phyloP scores from a whole-genome alignment of 2,888 invertebrate species.

The Eristalis pertinax region DNA sequence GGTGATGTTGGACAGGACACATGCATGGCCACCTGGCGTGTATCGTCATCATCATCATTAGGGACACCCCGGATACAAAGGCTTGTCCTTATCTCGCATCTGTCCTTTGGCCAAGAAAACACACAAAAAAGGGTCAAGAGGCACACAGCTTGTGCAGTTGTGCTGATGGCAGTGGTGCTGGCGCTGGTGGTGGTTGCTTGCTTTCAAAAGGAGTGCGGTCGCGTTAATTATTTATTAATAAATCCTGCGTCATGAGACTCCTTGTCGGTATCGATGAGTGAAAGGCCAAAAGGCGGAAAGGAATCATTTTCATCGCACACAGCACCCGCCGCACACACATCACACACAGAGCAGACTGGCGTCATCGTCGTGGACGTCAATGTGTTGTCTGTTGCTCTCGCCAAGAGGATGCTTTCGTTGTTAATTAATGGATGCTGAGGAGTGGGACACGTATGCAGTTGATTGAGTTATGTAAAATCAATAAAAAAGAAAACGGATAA shows the following conservation, averaged over 20 bases:
- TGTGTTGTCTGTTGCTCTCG: constrained; percentile 53
- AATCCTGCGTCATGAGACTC: constrained; percentile 69
- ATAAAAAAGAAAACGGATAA: constrained; percentile 41
- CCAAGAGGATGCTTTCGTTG: constrained; percentile 9
- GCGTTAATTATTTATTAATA: constrained; percentile 64
- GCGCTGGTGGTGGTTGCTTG: constrained; percentile 12
- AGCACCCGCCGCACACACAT: constrained; percentile 38
- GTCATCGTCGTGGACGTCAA: constrained; percentile 21
- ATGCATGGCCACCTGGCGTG: constrained; percentile 61
- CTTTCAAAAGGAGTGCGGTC: not conserved
- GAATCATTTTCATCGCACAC: constrained; percentile 50
- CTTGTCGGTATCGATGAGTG: constrained; percentile 18
- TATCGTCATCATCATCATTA: constrained; percentile 38
- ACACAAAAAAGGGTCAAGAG: constrained; percentile 68
- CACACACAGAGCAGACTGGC: not conserved
- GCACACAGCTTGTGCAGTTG: constrained; percentile 52
- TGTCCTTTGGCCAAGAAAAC: constrained; percentile 68
- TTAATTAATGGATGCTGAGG: constrained; percentile 23
- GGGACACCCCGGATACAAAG: constrained; percentile 61
- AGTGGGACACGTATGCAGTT: constrained; percentile 11
- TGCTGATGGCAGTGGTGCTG: constrained; percentile 42
- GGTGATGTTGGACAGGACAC: not conserved
- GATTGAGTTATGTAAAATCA: constrained; percentile 56
- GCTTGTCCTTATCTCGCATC: constrained; percentile 60
- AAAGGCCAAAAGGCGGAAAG: constrained; percentile 69